Evolutionary conservation across 2,888 invertebrate genomes (phyloP).

Genomic region (Endotricha flammealis): DNA sequence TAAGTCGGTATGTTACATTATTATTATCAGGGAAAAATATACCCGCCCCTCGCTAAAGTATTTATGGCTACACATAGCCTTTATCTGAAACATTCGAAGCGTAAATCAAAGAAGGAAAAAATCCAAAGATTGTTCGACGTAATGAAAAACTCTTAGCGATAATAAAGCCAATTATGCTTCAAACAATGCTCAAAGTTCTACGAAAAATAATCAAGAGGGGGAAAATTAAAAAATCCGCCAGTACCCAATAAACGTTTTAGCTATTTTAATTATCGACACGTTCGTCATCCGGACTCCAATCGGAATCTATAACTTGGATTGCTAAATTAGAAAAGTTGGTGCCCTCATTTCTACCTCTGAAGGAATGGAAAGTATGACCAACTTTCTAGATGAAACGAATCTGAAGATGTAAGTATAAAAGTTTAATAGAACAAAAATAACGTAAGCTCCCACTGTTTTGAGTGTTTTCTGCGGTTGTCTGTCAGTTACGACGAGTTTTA

Average conservation of each 20-base stretch:
- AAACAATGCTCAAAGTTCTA: constrained; percentile 6
- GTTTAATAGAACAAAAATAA: constrained; percentile 16
- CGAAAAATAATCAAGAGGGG: constrained; percentile 5
- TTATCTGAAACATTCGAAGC: neutral
- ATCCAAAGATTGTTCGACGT: constrained; percentile 1
- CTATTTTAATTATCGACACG: constrained; percentile 37
- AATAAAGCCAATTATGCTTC: constrained; percentile 5
- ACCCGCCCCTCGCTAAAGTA: neutral
- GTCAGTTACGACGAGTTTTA: neutral
- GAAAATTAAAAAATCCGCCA: constrained; percentile 3
- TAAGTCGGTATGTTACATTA: neutral
- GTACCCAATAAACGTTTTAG: constrained; percentile 11
- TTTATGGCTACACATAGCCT: neutral
- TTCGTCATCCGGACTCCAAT: constrained; percentile 28
- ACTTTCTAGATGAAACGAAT: constrained; percentile 51
- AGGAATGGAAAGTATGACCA: constrained; percentile 48
- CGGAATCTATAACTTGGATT: constrained; percentile 61
- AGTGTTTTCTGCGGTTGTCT: constrained; percentile 21
- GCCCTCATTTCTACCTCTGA: constrained; percentile 41
- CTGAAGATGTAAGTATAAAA: constrained; percentile 22
- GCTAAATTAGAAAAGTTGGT: constrained; percentile 69
- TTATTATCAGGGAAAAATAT: neutral
- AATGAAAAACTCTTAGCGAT: constrained; percentile 4
- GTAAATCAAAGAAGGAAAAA: constrained; percentile 2
- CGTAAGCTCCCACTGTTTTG: constrained; percentile 8